phyloP scores from a whole-genome alignment of 2,113 vertebrate genomes.

The Oryzias curvinotus region DNA sequence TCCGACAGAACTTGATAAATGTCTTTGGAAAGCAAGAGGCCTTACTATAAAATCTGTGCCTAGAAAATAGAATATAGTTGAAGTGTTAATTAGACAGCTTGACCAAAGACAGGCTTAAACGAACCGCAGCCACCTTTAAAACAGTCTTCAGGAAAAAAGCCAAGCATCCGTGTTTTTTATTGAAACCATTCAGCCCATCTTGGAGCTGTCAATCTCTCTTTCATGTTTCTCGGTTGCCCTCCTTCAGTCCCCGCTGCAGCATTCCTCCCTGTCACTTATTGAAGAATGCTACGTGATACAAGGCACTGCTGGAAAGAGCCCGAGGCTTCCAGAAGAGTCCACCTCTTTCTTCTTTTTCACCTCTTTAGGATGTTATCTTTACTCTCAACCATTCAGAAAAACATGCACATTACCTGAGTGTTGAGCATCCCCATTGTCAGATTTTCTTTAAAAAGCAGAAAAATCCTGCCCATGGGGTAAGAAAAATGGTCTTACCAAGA shows the following conservation, averaged over 20 bases:
- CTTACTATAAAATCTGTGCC: no score
- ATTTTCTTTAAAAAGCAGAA: no score
- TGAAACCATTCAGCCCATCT: not conserved
- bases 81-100: no score
- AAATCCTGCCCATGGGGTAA: no score
- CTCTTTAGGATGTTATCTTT: conserved; percentile 18
- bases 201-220: conserved; percentile 2
- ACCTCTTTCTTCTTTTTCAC: conserved; percentile 5
- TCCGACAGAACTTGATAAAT: no score
- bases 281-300: conserved; percentile 26
- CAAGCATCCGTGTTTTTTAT: not conserved
- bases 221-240: not conserved
- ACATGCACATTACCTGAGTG: no score
- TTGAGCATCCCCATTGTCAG: no score
- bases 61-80: no score
- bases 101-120: no score
- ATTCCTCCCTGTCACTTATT: conserved; percentile 29
- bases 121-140: no score
- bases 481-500: no score
- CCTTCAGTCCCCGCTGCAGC: not conserved
- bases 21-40: no score
- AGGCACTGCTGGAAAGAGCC: conserved; percentile 18
- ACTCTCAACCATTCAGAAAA: conserved; percentile 5
- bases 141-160: not conserved
- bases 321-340: conserved; percentile 17